Evolutionary conservation across 2,113 vertebrate genomes (phyloP).

Genomic region (Acanthochromis polyacanthus): DNA sequence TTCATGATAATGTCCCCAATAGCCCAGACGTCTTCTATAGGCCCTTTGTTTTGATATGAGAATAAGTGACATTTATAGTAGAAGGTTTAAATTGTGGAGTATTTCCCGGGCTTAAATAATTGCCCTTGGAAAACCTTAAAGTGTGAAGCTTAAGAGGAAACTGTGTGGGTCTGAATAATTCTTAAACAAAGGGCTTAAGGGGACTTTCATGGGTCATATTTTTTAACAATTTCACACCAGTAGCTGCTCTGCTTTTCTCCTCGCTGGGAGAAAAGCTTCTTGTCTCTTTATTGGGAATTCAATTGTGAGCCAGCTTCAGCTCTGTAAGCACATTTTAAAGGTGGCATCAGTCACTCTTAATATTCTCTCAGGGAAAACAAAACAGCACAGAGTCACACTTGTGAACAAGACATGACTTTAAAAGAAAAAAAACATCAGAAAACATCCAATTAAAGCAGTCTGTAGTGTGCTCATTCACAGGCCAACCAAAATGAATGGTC

Average conservation of each 20-base stretch:
- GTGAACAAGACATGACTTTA: slow-evolving; percentile 15
- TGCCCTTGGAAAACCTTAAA: slow-evolving; percentile 16
- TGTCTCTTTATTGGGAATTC: slow-evolving; percentile 6
- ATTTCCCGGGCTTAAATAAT: slow-evolving; percentile 46
- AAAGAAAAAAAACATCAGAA: not conserved
- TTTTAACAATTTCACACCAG: slow-evolving; percentile 38
- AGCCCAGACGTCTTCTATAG: not conserved
- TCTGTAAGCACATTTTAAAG: slow-evolving; percentile 31
- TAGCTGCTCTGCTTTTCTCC: slow-evolving; percentile 2
- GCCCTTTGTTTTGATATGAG: slow-evolving; percentile 1
- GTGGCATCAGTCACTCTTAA: slow-evolving; percentile 18
- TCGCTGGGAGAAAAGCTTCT: slow-evolving; percentile 1
- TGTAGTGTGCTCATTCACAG: slow-evolving; percentile 2
- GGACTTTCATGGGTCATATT: slow-evolving; percentile 38
- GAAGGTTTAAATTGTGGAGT: slow-evolving; percentile 12
- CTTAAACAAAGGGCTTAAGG: slow-evolving; percentile 31
- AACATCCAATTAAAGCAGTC: slow-evolving; percentile 43
- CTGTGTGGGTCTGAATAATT: slow-evolving; percentile 13
- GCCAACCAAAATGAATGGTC: slow-evolving; percentile 1
- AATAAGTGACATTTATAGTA: slow-evolving; percentile 20
- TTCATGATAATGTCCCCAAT: slow-evolving; percentile 18
- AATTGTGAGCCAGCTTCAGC: slow-evolving; percentile 2
- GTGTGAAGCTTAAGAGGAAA: slow-evolving; percentile 10
- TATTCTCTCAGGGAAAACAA: slow-evolving; percentile 13
- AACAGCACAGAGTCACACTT: not conserved